Evolutionary conservation across 2,888 invertebrate genomes (phyloP).

Genomic region (Eumacrocentrus americanus): DNA sequence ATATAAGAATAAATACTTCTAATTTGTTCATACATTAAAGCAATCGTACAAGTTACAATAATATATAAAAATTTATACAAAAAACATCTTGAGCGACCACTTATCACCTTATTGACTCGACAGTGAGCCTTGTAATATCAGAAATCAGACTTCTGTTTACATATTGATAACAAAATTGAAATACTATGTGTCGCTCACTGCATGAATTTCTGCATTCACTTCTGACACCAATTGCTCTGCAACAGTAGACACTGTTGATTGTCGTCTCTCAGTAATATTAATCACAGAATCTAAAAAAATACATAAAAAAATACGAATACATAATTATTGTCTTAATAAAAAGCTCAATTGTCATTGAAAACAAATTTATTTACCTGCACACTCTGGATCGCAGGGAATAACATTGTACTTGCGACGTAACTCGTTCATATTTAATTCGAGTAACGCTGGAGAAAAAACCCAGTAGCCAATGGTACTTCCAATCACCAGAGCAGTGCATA

Average conservation of each 20-base stretch:
- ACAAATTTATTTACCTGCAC: conserved; percentile 53
- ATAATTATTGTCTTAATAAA: no score
- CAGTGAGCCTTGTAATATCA: background rate
- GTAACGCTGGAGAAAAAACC: conserved; percentile 64
- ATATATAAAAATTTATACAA: background rate
- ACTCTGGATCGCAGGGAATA: conserved; percentile 49
- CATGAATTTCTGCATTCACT: conserved; percentile 48
- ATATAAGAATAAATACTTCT: no score
- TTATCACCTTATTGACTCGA: background rate
- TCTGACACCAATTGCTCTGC: conserved; percentile 49
- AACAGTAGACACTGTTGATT: conserved; percentile 45
- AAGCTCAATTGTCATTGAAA: no score
- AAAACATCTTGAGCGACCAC: background rate
- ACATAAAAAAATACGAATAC: background rate
- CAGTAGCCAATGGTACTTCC: conserved; percentile 70
- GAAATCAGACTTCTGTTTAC: background rate
- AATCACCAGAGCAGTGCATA: conserved; percentile 69
- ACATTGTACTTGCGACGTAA: conserved; percentile 51
- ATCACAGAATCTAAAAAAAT: background rate
- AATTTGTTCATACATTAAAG: no score
- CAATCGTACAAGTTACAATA: no score
- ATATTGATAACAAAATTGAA: background rate
- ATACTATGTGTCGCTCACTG: background rate
- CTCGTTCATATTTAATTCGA: conserved; percentile 64
- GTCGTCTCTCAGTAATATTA: conserved; percentile 40